A percentile compares a stretch with the other conserved stretches of the same genome.
Conservation (phyloP, 2,888 invertebrate species). For the Scaeva pyrastri region DNA sequence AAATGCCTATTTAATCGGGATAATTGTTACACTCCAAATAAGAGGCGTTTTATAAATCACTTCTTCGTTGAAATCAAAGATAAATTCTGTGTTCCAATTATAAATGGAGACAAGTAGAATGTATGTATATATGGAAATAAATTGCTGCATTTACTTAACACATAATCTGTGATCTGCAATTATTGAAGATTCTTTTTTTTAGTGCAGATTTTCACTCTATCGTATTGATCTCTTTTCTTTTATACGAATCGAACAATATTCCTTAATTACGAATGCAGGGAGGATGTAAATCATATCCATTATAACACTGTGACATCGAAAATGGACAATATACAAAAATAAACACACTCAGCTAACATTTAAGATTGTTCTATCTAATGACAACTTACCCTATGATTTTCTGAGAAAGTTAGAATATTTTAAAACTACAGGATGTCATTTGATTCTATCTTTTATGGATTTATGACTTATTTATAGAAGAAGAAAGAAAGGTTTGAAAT, state of each 20-base stretch:
- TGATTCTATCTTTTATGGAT: no score
- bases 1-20: no score
- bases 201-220: conserved; percentile 14
- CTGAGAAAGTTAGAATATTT: no score
- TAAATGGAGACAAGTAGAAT: no score
- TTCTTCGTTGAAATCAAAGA: no score
- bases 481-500: no score
- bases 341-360: neutral
- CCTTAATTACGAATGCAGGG: conserved; percentile 14
- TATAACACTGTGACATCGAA: neutral
- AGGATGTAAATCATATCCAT: conserved; percentile 26
- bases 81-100: no score
- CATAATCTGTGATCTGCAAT: conserved; percentile 24
- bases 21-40: no score
- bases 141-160: neutral
- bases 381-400: neutral
- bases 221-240: neutral
- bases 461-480: no score
- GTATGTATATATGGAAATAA: no score
- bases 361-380: neutral
- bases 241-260: conserved; percentile 13
- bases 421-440: no score
- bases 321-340: neutral
- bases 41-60: no score
- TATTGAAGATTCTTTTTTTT: conserved; percentile 11